Conservation (phyloP, 2,113 vertebrate species). For the Bungarus multicinctus region DNA sequence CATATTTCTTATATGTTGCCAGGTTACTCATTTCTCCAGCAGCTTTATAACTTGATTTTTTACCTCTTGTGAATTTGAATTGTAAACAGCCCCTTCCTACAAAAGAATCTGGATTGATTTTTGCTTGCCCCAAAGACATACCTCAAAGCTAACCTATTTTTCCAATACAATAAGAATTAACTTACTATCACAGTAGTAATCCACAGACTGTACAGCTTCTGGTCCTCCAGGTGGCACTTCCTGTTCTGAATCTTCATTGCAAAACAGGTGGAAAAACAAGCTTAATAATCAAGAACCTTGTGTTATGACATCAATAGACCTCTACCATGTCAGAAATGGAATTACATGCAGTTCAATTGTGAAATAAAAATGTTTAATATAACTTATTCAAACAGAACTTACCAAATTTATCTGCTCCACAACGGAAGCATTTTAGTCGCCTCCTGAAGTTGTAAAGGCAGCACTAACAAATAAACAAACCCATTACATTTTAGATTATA, state of each 20-base stretch:
- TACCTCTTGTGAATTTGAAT: background rate
- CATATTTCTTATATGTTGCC: background rate
- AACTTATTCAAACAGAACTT: slow-evolving; percentile 57
- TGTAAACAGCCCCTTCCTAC: background rate
- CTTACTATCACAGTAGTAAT: slow-evolving; percentile 99
- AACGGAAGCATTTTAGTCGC: slow-evolving; percentile 99
- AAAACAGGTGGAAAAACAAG: slow-evolving; percentile 13
- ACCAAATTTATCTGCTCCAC: slow-evolving; percentile 96
- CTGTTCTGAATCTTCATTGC: slow-evolving; percentile 78
- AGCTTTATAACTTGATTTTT: background rate
- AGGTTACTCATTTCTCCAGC: background rate
- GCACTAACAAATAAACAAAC: slow-evolving; percentile 84
- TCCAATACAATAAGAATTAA: background rate
- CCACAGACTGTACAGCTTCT: slow-evolving; percentile 84
- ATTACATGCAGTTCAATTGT: background rate
- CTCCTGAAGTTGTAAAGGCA: slow-evolving; percentile 99
- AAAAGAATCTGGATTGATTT: background rate
- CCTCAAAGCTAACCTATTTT: background rate
- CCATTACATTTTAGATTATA: background rate
- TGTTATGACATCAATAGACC: background rate
- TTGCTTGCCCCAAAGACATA: background rate
- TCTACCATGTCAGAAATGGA: background rate
- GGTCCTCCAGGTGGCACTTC: slow-evolving; percentile 78
- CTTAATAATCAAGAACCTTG: background rate
- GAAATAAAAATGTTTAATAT: background rate